Evolutionary conservation across 2,113 vertebrate species (phyloP).

Genomic region (Macroglossus sobrinus): DNA sequence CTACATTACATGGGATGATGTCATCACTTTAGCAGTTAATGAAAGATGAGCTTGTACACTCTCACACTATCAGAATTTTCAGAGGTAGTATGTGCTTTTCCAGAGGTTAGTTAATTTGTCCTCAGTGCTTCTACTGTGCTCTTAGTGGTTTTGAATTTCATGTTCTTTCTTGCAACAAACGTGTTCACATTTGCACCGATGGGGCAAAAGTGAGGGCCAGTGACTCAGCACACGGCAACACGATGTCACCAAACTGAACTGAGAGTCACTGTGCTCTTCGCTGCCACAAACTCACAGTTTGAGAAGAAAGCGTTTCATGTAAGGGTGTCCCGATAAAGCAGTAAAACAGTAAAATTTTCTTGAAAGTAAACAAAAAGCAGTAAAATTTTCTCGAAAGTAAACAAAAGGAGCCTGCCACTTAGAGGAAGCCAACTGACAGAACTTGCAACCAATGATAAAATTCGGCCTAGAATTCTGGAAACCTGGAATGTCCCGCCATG

Average conservation of each 20-base stretch:
- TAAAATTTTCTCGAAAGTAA: constrained; percentile 23
- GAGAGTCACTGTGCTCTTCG: background rate
- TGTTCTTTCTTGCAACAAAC: background rate
- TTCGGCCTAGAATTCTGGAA: background rate
- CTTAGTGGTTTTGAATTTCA: background rate
- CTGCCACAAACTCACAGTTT: background rate
- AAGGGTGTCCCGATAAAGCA: background rate
- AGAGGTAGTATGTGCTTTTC: background rate
- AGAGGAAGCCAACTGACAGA: background rate
- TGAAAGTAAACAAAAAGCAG: constrained; percentile 2
- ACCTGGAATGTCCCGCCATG: background rate
- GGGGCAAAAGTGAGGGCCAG: background rate
- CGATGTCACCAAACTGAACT: background rate
- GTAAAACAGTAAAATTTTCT: background rate
- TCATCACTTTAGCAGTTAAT: background rate
- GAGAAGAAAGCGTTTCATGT: background rate
- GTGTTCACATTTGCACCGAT: background rate
- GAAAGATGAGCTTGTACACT: background rate
- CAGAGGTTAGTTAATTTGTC: background rate
- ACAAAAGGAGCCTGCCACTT: background rate
- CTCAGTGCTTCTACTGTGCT: background rate
- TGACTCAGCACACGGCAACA: background rate
- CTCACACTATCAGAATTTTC: background rate
- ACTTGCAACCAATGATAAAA: background rate
- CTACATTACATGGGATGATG: background rate